A percentile compares a stretch with the other conserved stretches of the same genome.
Conservation (phyloP, 2,888 invertebrate genomes). For the Patella caerulea region DNA sequence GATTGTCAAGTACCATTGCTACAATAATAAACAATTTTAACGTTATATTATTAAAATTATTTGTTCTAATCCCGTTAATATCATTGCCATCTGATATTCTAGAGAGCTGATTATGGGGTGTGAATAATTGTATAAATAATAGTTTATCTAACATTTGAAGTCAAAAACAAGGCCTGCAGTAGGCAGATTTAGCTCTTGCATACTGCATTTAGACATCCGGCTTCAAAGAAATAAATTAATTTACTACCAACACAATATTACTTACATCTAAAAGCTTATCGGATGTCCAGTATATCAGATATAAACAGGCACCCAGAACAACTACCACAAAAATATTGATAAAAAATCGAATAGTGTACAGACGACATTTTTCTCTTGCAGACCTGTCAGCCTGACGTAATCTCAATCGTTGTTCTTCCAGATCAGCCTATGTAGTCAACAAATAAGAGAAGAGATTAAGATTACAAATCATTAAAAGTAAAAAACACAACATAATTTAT, state of each 20-base stretch:
- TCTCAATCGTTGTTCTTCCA: slow-evolving; percentile 47
- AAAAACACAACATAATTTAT: too few species aligned
- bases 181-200: too few species aligned
- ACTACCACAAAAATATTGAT: slow-evolving; percentile 81
- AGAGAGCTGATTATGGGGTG: too few species aligned
- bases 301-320: slow-evolving; percentile 75
- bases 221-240: too few species aligned
- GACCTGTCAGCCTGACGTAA: slow-evolving; percentile 61
- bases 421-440: slow-evolving; percentile 44
- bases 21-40: background rate
- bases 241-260: background rate
- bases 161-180: too few species aligned
- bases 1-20: too few species aligned
- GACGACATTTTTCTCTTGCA: slow-evolving; percentile 76
- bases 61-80: too few species aligned
- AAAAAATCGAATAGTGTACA: slow-evolving; percentile 79
- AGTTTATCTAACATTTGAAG: too few species aligned
- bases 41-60: background rate
- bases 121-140: too few species aligned
- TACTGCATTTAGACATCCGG: too few species aligned
- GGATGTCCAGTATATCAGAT: slow-evolving; percentile 68
- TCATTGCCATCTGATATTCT: too few species aligned
- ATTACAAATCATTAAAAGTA: too few species aligned
- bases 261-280: slow-evolving; percentile 55
- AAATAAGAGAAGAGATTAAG: background rate